phyloP scores from a whole-genome alignment of 1,140 invertebrate genomes.

The Stenopsyche tienmushanensis region DNA sequence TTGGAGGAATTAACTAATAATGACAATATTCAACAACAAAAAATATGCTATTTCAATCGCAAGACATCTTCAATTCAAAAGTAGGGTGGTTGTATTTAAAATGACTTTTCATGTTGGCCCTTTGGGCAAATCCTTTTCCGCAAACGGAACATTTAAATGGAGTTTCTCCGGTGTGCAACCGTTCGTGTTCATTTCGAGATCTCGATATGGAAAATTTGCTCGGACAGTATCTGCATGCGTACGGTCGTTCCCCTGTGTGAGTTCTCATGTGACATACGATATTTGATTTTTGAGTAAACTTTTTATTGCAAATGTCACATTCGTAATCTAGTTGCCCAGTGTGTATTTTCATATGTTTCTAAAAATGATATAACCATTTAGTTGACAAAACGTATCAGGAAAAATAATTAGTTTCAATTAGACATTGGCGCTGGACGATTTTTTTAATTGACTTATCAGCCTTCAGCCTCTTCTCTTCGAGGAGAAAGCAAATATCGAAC shows the following conservation, averaged over 20 bases:
- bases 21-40: too few species aligned
- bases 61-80: too few species aligned
- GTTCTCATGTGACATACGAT: conserved; percentile 29
- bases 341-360: conserved; percentile 35
- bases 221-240: conserved; percentile 47
- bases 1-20: too few species aligned
- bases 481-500: too few species aligned
- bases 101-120: conserved; percentile 42
- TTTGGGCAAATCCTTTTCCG: conserved; percentile 51
- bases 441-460: conserved; percentile 26
- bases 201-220: conserved; percentile 43
- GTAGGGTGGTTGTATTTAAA: conserved; percentile 38
- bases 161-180: conserved; percentile 56
- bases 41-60: too few species aligned
- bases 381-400: background rate
- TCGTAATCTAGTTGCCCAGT: conserved; percentile 30
- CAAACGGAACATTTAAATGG: conserved; percentile 57
- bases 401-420: background rate
- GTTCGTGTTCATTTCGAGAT: conserved; percentile 47
- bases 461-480: too few species aligned
- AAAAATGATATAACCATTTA: conserved; percentile 14
- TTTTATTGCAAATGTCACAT: conserved; percentile 27
- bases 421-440: background rate
- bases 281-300: conserved; percentile 23
- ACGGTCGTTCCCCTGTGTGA: conserved; percentile 46